Evolutionary conservation across 2,113 vertebrate genomes (phyloP).

Genomic region (Equus przewalskii): DNA sequence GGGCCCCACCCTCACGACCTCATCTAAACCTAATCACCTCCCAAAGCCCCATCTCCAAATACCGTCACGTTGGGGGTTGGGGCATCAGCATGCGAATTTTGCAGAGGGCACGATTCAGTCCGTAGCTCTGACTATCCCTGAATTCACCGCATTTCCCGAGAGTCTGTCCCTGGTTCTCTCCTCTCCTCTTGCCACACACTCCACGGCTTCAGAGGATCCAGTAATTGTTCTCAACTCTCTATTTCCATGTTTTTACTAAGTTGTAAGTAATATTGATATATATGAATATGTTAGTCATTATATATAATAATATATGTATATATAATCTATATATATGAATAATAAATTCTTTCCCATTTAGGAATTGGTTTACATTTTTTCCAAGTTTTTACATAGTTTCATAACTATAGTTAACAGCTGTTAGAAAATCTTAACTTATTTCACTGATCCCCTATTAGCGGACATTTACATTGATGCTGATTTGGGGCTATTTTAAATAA

Average conservation of each 20-base stretch:
- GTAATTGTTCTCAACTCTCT: background rate
- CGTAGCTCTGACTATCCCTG: background rate
- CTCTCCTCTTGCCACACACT: background rate
- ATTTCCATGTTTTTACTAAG: background rate
- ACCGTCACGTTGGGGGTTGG: background rate
- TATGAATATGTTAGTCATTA: background rate
- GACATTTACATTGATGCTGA: conserved; percentile 17
- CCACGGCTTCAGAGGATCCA: background rate
- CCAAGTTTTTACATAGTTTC: background rate
- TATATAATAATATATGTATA: too few relatives aligned
- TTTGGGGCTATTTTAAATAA: background rate
- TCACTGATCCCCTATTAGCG: background rate
- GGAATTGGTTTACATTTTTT: background rate
- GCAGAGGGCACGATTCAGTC: background rate
- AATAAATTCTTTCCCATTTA: background rate
- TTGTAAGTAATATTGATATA: background rate
- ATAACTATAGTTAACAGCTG: background rate
- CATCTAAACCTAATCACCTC: background rate
- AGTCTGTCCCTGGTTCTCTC: background rate
- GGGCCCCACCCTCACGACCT: background rate
- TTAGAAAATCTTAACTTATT: background rate
- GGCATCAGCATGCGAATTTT: background rate
- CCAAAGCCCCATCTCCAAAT: background rate
- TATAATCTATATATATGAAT: too few relatives aligned
- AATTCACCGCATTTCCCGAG: background rate